Conservation (phyloP, 2,113 vertebrate species). For the Cervus canadensis region DNA sequence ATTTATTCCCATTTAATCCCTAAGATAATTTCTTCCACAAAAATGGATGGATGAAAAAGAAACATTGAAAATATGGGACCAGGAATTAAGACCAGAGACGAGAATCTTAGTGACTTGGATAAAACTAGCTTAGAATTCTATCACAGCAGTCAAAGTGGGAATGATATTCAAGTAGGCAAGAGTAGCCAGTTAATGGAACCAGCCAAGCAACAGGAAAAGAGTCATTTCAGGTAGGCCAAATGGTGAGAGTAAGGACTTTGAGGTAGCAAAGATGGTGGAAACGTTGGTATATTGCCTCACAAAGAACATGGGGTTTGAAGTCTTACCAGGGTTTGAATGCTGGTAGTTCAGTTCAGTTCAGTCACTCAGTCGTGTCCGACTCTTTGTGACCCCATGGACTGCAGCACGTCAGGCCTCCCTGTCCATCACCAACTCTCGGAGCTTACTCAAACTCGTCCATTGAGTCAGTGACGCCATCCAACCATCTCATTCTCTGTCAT, state of each 20-base stretch:
- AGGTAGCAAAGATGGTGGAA: not conserved
- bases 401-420: not conserved
- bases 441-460: not conserved
- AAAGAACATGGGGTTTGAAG: not conserved
- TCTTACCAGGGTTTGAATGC: not conserved
- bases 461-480: accelerated
- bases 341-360: not conserved
- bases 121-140: not conserved
- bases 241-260: too few species aligned
- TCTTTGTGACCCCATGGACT: not conserved
- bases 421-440: not conserved
- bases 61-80: not conserved
- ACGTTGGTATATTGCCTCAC: not conserved
- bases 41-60: not conserved
- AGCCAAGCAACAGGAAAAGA: not conserved
- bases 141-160: not conserved
- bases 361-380: accelerated
- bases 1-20: not conserved
- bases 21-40: not conserved
- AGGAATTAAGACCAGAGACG: not conserved
- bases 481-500: not conserved
- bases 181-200: too few species aligned
- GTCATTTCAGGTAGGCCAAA: not conserved
- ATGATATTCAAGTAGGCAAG: not conserved
- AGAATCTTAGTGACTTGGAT: not conserved